Percentiles rank a stretch among this genome's conserved stretches.
phyloP scores from a whole-genome alignment of 2,888 invertebrate species.

The Scelioninae gen. 2 region DNA sequence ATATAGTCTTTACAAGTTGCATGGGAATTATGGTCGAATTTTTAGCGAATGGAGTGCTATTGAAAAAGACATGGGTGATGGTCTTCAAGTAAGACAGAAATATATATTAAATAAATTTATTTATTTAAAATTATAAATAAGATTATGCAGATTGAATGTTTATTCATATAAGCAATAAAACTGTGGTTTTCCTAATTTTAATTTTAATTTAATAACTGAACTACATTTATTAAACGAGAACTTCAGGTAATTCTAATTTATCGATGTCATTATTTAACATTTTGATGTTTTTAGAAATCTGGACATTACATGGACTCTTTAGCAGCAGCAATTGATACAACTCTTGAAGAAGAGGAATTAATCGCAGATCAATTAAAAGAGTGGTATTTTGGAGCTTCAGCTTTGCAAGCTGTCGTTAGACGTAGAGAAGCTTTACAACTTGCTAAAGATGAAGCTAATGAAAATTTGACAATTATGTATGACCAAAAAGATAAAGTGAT shows the following conservation, averaged over 20 bases:
- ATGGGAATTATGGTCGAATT: slow-evolving; percentile 87
- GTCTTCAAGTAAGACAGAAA: slow-evolving; percentile 81
- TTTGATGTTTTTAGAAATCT: slow-evolving; percentile 74
- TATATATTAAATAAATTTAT: too few relatives aligned
- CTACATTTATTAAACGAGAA: too few relatives aligned
- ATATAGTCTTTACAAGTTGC: slow-evolving; percentile 86
- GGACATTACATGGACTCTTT: slow-evolving; percentile 83
- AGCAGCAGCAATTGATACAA: slow-evolving; percentile 83
- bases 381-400: slow-evolving; percentile 86
- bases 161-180: too few relatives aligned
- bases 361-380: slow-evolving; percentile 90
- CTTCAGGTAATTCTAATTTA: too few relatives aligned
- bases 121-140: too few relatives aligned
- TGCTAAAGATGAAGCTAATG: slow-evolving; percentile 83
- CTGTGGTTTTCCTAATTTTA: too few relatives aligned
- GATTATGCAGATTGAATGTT: too few relatives aligned
- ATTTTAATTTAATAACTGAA: too few relatives aligned
- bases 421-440: slow-evolving; percentile 86
- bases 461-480: slow-evolving; percentile 77
- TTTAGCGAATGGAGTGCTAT: slow-evolving; percentile 92
- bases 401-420: slow-evolving; percentile 84
- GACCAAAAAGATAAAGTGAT: slow-evolving; percentile 76
- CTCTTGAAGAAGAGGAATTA: slow-evolving; percentile 88
- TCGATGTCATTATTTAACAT: slow-evolving; percentile 19
- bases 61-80: slow-evolving; percentile 89